Conservation (phyloP, 2,797 vertebrate species). For the Cygnus olor region DNA sequence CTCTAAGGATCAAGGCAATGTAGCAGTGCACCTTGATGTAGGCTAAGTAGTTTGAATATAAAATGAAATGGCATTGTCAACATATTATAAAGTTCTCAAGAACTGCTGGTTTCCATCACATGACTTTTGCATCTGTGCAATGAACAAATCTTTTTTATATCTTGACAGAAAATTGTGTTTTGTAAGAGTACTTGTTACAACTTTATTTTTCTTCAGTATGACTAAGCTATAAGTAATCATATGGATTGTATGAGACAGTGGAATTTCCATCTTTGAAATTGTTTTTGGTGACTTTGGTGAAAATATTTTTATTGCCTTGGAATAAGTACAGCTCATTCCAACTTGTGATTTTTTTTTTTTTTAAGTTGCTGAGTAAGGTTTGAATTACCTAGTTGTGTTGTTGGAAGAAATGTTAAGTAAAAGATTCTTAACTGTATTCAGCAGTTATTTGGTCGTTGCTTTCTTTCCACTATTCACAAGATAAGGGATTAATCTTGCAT, state of each 20-base stretch:
- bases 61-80: not conserved
- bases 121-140: not conserved
- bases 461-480: not conserved
- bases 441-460: not conserved
- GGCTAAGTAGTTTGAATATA: not conserved
- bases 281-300: constrained; percentile 4
- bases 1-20: not conserved
- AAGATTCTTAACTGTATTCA: not conserved
- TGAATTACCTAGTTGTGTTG: not conserved
- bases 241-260: not conserved
- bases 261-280: not conserved
- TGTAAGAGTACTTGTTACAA: not conserved
- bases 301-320: constrained; percentile 14
- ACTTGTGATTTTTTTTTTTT: not conserved
- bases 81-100: not conserved
- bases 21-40: not conserved
- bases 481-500: not conserved
- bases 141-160: not conserved
- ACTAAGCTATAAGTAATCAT: not conserved
- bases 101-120: not conserved
- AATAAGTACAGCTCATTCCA: not conserved
- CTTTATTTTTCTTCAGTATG: not conserved
- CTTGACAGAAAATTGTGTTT: not conserved
- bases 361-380: not conserved
- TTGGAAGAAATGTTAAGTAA: not conserved